Conservation (phyloP, 2,888 invertebrate genomes). For the Philaethria dido region DNA sequence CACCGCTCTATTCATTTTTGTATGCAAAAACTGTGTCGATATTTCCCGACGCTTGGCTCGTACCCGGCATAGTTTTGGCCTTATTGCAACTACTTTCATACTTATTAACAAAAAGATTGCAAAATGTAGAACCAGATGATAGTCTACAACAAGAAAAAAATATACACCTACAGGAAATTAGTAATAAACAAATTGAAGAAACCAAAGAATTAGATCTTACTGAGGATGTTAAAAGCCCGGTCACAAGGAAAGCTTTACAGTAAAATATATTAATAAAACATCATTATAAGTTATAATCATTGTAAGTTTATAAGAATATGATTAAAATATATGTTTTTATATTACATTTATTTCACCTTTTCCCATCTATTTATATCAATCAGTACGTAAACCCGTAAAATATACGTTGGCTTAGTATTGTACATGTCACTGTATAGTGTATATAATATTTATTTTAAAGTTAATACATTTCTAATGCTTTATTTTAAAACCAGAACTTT, state of each 20-base stretch:
- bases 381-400: no score
- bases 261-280: background rate
- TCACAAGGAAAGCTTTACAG: constrained; percentile 14
- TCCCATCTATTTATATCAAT: no score
- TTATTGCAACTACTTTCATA: constrained; percentile 66
- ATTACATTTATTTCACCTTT: background rate
- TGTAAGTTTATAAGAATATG: background rate
- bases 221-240: constrained; percentile 17
- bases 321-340: background rate
- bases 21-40: constrained; percentile 71
- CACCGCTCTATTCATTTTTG: constrained; percentile 72
- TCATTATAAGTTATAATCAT: no score
- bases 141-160: constrained; percentile 36
- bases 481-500: no score
- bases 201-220: constrained; percentile 43
- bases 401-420: no score
- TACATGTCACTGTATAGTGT: no score
- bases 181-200: constrained; percentile 20
- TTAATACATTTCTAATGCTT: no score
- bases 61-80: constrained; percentile 66
- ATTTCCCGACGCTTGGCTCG: constrained; percentile 72
- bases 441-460: no score
- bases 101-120: constrained; percentile 59
- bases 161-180: constrained; percentile 30
- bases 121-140: constrained; percentile 29